Evolutionary conservation across 2,888 invertebrate genomes (phyloP), one percentile per base, ranked within the genome.

Genomic region (Ophion ventricosus): DNA sequence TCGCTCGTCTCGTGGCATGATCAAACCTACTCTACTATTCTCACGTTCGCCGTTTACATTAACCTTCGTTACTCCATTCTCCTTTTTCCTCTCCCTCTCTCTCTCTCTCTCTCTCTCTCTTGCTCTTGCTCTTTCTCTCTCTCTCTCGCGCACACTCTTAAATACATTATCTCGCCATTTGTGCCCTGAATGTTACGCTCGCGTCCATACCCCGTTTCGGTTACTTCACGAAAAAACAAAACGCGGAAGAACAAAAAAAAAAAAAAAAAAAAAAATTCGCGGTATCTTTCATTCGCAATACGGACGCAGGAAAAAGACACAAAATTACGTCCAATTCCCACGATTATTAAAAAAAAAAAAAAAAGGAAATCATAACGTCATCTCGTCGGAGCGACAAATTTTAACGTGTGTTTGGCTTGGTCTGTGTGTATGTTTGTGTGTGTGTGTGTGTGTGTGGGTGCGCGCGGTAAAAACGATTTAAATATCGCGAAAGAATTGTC

Each of bases 1-100:
- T 80, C 66, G 63, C 35, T 76, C 23, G 23, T 63, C 20, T 54
- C n/a, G 83, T 86, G 83, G 84, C 86, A 86, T 80, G 73, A 72
- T 86, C 86, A 83, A 78, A 86, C 85, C 87, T 85, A 87, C 84
- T 85, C 83, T 86, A 85, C 84, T 85, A 87, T 82, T 74, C 64
- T 81, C 82, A 83, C 78, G 59, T 70, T 40, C 77, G 83, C 78
- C 70, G 70, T 70, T 78, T 80, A 67, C 72, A 78, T 85, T 86
- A 77, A 69, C 67, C 80, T 73, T 80, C 77, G 74, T 75, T 76
- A 80, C 57, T 86, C 63, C 81, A 49, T 82, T 64, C 66, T 57
- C 72, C 59, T 76, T 66, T 63, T 77, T 29, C 63, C 73, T 66
- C 66, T 77, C 43, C 63, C 73, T 74, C 70, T 61, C 69, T 61